These are phyloP conservation scores for Megaustenia siamemsis DNA, from an alignment of 2,888 invertebrate genomes.

Conservation along the genomic window DNA sequence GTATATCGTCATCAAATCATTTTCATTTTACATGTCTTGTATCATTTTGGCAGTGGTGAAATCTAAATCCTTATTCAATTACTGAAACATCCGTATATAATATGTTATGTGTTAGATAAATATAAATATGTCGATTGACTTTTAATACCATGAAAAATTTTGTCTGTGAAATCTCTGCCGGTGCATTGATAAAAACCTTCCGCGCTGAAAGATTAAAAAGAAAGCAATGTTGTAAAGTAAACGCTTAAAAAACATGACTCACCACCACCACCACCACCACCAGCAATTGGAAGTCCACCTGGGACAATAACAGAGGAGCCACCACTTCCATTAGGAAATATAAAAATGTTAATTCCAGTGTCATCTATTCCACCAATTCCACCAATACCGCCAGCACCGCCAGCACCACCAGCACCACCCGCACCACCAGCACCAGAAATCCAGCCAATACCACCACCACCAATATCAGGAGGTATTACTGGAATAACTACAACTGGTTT, in stretches of 20 bases:
- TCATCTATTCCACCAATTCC: conserved; percentile 51
- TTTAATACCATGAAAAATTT: no score
- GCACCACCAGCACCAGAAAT: conserved; percentile 50
- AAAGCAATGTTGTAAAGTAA: background rate
- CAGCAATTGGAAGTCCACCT: conserved; percentile 35
- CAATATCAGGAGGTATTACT: conserved; percentile 60
- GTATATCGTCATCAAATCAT: no score
- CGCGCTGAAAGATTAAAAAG: background rate
- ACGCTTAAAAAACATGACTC: background rate
- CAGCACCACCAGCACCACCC: conserved; percentile 42
- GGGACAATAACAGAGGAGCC: conserved; percentile 51
- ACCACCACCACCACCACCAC: background rate
- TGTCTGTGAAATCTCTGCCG: no score
- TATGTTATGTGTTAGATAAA: no score
- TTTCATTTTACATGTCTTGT: no score
- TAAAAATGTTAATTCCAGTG: conserved; percentile 53
- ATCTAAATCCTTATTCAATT: no score
- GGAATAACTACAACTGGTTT: conserved; percentile 54
- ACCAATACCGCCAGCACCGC: conserved; percentile 53
- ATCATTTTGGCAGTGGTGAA: no score
- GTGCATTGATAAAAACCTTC: no score
- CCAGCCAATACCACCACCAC: conserved; percentile 59
- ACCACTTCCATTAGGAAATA: conserved; percentile 58
- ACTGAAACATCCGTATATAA: no score
- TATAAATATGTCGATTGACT: no score